These are phyloP conservation scores for Amphiura filiformis DNA, from an alignment of 35 echinoderm and acorn worm species.

Conservation along the genomic window DNA sequence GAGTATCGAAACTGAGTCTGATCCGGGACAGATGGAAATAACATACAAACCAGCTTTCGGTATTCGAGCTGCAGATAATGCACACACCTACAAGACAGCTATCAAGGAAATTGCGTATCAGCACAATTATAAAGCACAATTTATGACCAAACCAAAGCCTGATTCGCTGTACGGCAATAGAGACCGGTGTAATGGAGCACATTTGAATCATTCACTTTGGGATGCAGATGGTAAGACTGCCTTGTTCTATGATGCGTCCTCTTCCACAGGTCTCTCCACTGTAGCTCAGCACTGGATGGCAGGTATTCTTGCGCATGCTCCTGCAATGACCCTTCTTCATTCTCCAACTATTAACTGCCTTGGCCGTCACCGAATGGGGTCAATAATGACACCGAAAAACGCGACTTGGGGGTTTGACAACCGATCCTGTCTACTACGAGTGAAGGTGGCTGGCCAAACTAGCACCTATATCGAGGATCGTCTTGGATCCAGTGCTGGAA, in stretches of 20 bases:
- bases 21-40: conserved; percentile 68
- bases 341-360: conserved; percentile 63
- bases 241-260: conserved; percentile 46
- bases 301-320: conserved; percentile 62
- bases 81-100: conserved; percentile 55
- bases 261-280: conserved; percentile 45
- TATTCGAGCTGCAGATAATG: conserved; percentile 74
- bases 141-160: conserved; percentile 66
- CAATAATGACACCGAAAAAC: conserved; percentile 36
- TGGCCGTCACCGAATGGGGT: conserved; percentile 7
- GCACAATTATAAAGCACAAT: conserved; percentile 49
- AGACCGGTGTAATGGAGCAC: conserved; percentile 9
- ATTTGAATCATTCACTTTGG: conserved; percentile 75
- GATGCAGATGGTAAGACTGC: conserved; percentile 54
- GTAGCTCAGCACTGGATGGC: conserved; percentile 67
- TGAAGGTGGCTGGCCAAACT: conserved; percentile 40
- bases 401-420: conserved; percentile 78
- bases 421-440: conserved; percentile 51
- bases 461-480: conserved; percentile 80
- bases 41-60: conserved; percentile 63
- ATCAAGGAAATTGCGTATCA: conserved; percentile 71
- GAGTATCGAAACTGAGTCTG: conserved; percentile 46
- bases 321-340: conserved; percentile 42
- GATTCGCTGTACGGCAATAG: too few species aligned
- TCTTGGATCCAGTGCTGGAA: conserved; percentile 65